These are phyloP conservation scores for Epinotia ramella DNA, from an alignment of 2,888 invertebrate species.

Conservation along the genomic window DNA sequence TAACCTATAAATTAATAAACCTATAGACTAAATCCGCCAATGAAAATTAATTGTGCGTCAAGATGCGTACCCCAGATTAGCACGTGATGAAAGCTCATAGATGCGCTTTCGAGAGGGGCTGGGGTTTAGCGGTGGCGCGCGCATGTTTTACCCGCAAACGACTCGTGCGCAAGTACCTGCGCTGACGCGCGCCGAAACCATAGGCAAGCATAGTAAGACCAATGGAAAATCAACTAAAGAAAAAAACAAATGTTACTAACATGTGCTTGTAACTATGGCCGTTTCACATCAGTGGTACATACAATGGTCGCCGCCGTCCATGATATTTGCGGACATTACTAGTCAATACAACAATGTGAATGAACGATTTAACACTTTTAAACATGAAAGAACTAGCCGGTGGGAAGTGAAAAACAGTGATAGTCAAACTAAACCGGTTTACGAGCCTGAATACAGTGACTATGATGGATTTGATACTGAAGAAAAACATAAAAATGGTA, in stretches of 20 bases:
- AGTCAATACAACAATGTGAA: conserved; percentile 67
- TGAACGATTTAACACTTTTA: conserved; percentile 58
- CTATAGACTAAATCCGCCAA: too few species aligned
- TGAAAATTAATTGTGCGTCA: conserved; percentile 1
- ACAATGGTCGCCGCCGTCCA: conserved; percentile 76
- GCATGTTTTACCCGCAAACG: conserved; percentile 59
- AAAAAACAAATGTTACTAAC: background rate
- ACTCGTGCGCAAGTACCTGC: conserved; percentile 58
- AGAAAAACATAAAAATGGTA: conserved; percentile 29
- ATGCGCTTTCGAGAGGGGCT: conserved; percentile 40
- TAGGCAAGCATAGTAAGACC: conserved; percentile 30
- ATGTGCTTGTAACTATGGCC: conserved; percentile 63
- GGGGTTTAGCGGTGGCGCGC: conserved; percentile 58
- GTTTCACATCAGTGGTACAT: conserved; percentile 82
- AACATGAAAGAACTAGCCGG: conserved; percentile 48
- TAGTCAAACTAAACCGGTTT: conserved; percentile 16
- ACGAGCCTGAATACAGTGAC: conserved; percentile 14
- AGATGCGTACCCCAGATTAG: background rate
- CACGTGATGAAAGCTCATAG: conserved; percentile 29
- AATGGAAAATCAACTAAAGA: background rate
- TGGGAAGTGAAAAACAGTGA: conserved; percentile 47
- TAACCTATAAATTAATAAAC: background rate
- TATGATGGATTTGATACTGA: conserved; percentile 23
- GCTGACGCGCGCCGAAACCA: conserved; percentile 62
- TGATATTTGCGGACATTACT: conserved; percentile 70